Percentiles rank a stretch among this genome's conserved stretches.
phyloP scores from a whole-genome alignment of 2,888 invertebrate genomes.

The Metallyticus violacea region DNA sequence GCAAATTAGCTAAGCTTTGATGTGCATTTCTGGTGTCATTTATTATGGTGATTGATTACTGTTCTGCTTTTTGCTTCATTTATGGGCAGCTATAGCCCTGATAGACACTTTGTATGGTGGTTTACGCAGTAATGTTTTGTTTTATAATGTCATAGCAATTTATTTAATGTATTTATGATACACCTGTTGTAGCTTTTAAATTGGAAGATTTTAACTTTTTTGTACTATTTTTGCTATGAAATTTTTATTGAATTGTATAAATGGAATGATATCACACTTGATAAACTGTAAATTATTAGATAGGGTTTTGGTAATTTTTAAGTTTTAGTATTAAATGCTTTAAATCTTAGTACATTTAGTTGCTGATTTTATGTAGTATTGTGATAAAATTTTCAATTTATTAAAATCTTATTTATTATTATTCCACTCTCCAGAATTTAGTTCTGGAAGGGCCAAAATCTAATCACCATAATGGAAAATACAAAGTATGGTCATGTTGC shows the following conservation, averaged over 20 bases:
- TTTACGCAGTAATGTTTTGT: background rate
- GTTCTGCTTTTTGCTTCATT: background rate
- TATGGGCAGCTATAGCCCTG: background rate
- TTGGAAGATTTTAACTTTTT: background rate
- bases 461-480: background rate
- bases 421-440: background rate
- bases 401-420: background rate
- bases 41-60: background rate
- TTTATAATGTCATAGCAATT: background rate
- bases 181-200: background rate
- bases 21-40: constrained; percentile 16
- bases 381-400: background rate
- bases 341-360: background rate
- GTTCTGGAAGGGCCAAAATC: background rate
- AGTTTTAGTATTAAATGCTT: background rate
- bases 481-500: background rate
- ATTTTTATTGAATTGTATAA: background rate
- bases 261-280: background rate
- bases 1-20: constrained; percentile 8
- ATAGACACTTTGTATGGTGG: background rate
- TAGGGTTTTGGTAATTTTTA: background rate
- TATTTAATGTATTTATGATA: constrained; percentile 5
- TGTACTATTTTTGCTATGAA: constrained; percentile 7
- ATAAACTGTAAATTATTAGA: background rate
- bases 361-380: background rate